Base-by-base conservation (phyloP, 2,888 invertebrate genomes). In the Hybos culiciformis region DNA sequence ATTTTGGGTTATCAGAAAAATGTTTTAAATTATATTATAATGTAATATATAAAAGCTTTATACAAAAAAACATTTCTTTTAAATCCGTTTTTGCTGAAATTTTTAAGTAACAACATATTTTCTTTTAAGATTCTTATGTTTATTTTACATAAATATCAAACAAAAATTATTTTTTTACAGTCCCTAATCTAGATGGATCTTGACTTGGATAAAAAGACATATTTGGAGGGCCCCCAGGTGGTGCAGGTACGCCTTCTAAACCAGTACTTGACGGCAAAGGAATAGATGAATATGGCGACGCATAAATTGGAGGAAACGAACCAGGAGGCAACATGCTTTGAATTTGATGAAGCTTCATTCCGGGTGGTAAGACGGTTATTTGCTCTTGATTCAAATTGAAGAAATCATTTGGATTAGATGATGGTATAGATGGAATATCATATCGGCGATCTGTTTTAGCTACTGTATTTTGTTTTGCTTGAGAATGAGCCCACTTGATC, bases 401-500 rank as follows among this genome's bases (percentile, higher is more conserved):
- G 64, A 75, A 76, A 55, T 76, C 76, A 58, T 75, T 75, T 0
- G 75, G 72, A 20, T 72, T 74, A 44, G 68, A 70, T 1, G 85
- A 85, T 5, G 86, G 66, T 6, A 86, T 84, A 5, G 85, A 85
- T 1, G 83, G 82, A 0, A 85, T 80, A 55, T 84, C 83, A 34
- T 63, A 65, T 5, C 71, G 69, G 47, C 77, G 73, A 49, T 66
- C 68, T 15, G 71, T 68, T 42, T 72, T 70, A 1, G 68, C 69
- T 41, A 67, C 69, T 2, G 62, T 59, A 6, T 71, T 70, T 47
- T 77, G 74, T 37, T 80, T 71, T 3, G 82, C 93, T 68, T 96
- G 96, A 0, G 94, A 92, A 56, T 91, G 81, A 1, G 97, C 97
- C 98, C 98, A 98, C 60, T 97, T 93, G 49, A 98, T 93, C n/a